A percentile compares a stretch with the other conserved stretches of the same genome.
These are phyloP conservation scores for Limnephilus marmoratus DNA, from an alignment of 2,888 invertebrate genomes.

Conservation along the genomic window DNA sequence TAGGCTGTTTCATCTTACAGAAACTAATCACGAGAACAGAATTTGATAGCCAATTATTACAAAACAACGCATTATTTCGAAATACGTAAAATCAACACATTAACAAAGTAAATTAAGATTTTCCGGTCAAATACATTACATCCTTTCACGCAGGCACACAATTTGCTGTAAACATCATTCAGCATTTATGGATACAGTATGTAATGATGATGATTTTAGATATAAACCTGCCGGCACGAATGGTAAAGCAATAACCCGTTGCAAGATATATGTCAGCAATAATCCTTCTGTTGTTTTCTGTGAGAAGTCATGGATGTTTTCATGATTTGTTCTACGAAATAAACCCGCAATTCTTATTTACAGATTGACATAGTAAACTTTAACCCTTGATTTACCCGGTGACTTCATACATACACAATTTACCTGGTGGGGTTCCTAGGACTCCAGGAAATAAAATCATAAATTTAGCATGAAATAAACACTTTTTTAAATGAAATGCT, in stretches of 20 bases:
- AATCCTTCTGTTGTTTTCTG: too few relatives aligned
- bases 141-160: background rate
- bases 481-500: too few relatives aligned
- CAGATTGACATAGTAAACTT: too few relatives aligned
- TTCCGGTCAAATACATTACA: constrained; percentile 39
- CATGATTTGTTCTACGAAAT: too few relatives aligned
- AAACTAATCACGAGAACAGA: background rate
- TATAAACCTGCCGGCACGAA: background rate
- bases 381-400: too few relatives aligned
- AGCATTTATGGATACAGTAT: background rate
- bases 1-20: background rate
- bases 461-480: too few relatives aligned
- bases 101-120: constrained; percentile 33
- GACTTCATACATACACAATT: too few relatives aligned
- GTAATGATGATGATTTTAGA: background rate
- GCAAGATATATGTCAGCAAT: background rate
- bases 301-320: too few relatives aligned
- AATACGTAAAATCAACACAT: constrained; percentile 36
- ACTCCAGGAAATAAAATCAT: too few relatives aligned
- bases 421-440: too few relatives aligned
- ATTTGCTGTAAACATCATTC: background rate
- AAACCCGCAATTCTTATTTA: too few relatives aligned
- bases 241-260: background rate
- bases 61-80: background rate
- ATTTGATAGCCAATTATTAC: background rate